Percentiles rank a stretch among this genome's conserved stretches.
phyloP scores from a whole-genome alignment of 2,797 vertebrate genomes.

The Xyrichtys novacula region DNA sequence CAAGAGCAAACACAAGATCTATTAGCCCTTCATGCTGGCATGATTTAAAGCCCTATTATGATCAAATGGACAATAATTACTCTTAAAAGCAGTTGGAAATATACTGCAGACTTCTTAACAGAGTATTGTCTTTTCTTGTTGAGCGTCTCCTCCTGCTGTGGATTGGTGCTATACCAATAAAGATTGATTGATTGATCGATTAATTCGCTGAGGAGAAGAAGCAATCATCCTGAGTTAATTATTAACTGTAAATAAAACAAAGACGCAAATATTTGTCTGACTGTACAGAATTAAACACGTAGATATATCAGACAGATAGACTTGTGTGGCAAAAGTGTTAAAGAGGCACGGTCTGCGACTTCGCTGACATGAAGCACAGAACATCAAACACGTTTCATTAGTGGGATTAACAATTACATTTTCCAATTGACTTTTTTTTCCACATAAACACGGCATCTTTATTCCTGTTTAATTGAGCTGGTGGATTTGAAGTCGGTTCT shows the following conservation, averaged over 20 bases:
- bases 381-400: conserved; percentile 82
- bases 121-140: too few relatives aligned
- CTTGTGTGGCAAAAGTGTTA: conserved; percentile 53
- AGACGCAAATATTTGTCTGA: not conserved
- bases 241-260: not conserved
- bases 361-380: conserved; percentile 59
- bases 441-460: conserved; percentile 80
- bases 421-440: conserved; percentile 83
- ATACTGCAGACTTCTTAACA: too few relatives aligned
- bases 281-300: conserved; percentile 8
- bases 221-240: not conserved
- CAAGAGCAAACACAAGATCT: not conserved
- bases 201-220: not conserved
- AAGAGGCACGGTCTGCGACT: conserved; percentile 44
- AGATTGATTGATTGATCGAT: not conserved
- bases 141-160: too few relatives aligned
- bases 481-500: conserved; percentile 84
- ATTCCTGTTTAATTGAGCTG: conserved; percentile 81
- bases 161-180: too few relatives aligned
- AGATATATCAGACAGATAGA: conserved; percentile 36
- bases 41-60: not conserved
- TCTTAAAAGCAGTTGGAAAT: conserved; percentile 12
- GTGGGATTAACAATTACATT: conserved; percentile 79
- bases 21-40: not conserved
- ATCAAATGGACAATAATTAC: conserved; percentile 4